Conservation (phyloP, 2,797 vertebrate species). For the Myiotriccus ornatus region DNA sequence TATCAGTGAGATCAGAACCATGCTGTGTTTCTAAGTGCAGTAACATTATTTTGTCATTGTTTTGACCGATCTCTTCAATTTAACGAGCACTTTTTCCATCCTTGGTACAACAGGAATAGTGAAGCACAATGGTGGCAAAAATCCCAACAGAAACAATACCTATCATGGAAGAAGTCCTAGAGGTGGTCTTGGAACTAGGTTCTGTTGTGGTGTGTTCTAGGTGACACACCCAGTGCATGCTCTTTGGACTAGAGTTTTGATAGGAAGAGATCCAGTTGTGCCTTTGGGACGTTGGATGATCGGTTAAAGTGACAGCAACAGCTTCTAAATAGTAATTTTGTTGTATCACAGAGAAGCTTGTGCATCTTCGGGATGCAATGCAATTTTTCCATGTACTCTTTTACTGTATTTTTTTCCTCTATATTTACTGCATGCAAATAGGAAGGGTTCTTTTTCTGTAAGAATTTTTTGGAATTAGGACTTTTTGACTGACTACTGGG, state of each 20-base stretch:
- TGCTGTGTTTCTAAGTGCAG: not conserved
- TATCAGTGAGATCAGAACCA: not conserved
- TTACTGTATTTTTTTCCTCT: not conserved
- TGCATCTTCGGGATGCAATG: not conserved
- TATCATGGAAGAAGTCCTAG: constrained; percentile 6
- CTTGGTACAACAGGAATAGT: not conserved
- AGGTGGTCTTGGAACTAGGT: not conserved
- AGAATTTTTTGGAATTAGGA: not conserved
- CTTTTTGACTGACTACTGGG: not conserved
- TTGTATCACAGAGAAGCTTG: not conserved
- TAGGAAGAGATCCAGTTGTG: not conserved
- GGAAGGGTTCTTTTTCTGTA: not conserved
- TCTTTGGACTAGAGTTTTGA: not conserved
- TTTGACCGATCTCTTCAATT: constrained; percentile 39
- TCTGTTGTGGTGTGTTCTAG: not conserved
- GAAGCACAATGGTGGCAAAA: constrained; percentile 58
- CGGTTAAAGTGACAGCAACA: not conserved
- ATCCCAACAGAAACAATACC: constrained; percentile 43
- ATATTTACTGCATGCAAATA: not conserved
- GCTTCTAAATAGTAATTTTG: not conserved
- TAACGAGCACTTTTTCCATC: not conserved
- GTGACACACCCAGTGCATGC: not conserved
- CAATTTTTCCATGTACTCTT: not conserved
- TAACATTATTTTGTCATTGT: constrained; percentile 43
- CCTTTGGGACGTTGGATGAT: not conserved